Conservation (phyloP, 1,140 invertebrate species). For the Drosophila oshimai region DNA sequence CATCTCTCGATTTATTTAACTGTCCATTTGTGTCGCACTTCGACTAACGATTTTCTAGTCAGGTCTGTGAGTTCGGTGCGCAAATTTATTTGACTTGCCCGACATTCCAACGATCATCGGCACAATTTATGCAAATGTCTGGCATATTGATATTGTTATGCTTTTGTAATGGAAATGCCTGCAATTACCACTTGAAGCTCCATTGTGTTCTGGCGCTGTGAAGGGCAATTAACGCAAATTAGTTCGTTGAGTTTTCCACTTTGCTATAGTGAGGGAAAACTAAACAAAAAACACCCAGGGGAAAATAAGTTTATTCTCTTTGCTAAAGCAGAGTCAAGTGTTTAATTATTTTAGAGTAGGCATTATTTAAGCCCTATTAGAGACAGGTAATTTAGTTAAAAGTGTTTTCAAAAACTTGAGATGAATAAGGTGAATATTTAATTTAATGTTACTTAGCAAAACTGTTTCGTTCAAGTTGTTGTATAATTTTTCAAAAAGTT, state of each 20-base stretch:
- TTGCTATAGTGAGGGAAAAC: not conserved
- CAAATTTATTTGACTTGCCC: conserved; percentile 57
- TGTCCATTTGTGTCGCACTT: conserved; percentile 72
- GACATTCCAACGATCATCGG: conserved; percentile 35
- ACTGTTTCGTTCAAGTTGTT: too few species aligned
- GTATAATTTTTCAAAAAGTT: too few species aligned
- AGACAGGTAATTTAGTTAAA: not conserved
- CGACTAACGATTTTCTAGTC: conserved; percentile 72
- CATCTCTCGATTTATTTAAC: conserved; percentile 79
- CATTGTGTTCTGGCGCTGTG: conserved; percentile 31
- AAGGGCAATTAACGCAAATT: conserved; percentile 43
- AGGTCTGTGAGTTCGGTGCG: conserved; percentile 51
- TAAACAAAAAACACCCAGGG: conserved; percentile 9
- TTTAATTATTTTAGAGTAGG: conserved; percentile 24
- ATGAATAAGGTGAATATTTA: not conserved
- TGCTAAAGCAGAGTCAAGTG: conserved; percentile 3
- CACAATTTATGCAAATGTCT: conserved; percentile 50
- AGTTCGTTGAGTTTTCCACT: conserved; percentile 29
- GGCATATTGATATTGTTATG: conserved; percentile 61
- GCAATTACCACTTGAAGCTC: conserved; percentile 53
- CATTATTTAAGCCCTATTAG: not conserved
- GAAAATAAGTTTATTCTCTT: not conserved
- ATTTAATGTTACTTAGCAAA: not conserved
- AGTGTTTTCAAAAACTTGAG: not conserved
- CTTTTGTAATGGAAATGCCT: conserved; percentile 55